phyloP scores from a whole-genome alignment of 92 coral and sea anemone genomes.

The Hydrozoanthus gracilis region DNA sequence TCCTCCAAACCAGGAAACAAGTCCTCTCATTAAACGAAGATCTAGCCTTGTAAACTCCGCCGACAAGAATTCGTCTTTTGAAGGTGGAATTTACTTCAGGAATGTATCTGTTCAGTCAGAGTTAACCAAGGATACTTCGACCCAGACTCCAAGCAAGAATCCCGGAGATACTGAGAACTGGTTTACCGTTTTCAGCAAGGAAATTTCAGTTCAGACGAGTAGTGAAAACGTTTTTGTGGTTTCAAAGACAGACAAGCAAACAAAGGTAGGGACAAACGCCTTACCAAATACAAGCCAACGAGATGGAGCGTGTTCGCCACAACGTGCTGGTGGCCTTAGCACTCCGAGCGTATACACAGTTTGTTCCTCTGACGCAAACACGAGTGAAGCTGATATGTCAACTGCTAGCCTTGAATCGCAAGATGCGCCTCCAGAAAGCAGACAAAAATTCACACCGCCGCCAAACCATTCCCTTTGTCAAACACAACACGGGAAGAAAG shows the following conservation, averaged over 20 bases:
- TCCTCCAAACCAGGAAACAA: background rate
- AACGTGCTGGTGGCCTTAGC: background rate
- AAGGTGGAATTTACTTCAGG: background rate
- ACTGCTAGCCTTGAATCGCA: constrained; percentile 7
- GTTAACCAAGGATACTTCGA: constrained; percentile 23
- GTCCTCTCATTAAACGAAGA: background rate
- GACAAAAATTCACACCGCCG: background rate
- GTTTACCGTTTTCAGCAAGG: background rate
- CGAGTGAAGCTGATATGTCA: constrained; percentile 20
- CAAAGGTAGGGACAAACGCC: background rate
- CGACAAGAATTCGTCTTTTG: background rate
- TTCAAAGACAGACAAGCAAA: background rate
- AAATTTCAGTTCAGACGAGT: constrained; percentile 32
- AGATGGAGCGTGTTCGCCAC: background rate
- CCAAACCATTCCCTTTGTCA: background rate
- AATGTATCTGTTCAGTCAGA: constrained; percentile 4
- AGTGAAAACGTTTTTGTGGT: background rate
- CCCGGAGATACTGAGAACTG: background rate
- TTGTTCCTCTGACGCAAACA: constrained; percentile 15
- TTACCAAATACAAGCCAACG: background rate
- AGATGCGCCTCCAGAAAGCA: background rate
- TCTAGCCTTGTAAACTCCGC: background rate
- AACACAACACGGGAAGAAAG: background rate
- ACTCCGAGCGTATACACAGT: constrained; percentile 35
- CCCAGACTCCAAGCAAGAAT: constrained; percentile 13